Evolutionary conservation across 1,140 invertebrate species (phyloP), one percentile per base, ranked within the genome.

Genomic region (Lethocerus indicus): DNA sequence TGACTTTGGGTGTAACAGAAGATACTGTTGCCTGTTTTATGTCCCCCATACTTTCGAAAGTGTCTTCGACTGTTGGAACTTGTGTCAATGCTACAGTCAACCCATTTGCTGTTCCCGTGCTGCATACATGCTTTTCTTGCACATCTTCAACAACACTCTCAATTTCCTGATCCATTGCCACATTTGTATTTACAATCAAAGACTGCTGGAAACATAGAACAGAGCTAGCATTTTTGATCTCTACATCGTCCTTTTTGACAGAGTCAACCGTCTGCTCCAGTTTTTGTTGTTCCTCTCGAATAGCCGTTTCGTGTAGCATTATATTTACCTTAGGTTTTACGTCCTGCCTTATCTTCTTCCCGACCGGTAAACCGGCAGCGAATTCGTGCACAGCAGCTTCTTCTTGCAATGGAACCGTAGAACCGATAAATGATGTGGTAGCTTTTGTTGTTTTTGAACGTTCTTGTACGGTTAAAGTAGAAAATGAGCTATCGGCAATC

Each of bases 321-420:
- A 56, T 50, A 12, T 51, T 35, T 35, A 46, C 24, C 16, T 12
- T 44, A 18, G 53, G 47, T 35, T 32, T 47, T 39, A n/a, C n/a
- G n/a, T n/a, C 32, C 36, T 50, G 32, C n/a, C 46, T 25, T 49
- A 4, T 18, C 14, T 25, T 18, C 1, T 16, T 35, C 29, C 27
- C 20, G 14, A 39, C 16, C 18, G 16, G 6, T 39, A 56, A 52
- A 37, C 50, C 43, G 32, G 24, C 18, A 36, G 29, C 28, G 12
- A 18, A 26, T 39, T 55, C 46, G 40, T 52, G 40, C 20, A 39
- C 16, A 27, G 47, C 13, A 36, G 47, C 39, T 39, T 49, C 29
- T 50, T 54, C 49, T 51, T 51, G 50, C 16, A 24, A 24, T 12
- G 44, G 26, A 12, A 44, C 16, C 3, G 25, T 44, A 18, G n/a